Evolutionary conservation across 2,113 vertebrate species (phyloP).

Genomic region (Ploceus nigricollis): DNA sequence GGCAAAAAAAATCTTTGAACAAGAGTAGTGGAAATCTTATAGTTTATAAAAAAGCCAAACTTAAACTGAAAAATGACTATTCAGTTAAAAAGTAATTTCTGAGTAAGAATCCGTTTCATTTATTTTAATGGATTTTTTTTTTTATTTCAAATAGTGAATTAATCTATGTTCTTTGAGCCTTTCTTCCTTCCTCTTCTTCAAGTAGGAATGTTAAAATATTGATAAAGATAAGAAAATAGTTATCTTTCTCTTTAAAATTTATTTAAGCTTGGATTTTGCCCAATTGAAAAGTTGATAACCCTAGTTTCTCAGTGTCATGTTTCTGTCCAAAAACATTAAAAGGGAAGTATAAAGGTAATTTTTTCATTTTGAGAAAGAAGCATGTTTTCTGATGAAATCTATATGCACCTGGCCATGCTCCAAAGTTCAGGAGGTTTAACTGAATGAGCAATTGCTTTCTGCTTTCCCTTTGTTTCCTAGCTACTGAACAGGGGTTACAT

Average conservation of each 20-base stretch:
- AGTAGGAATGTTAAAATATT: conserved; percentile 1
- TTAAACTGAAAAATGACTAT: neutral
- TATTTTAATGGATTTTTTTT: conserved; percentile 4
- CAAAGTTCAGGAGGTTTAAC: conserved; percentile 47
- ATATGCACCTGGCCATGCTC: conserved; percentile 6
- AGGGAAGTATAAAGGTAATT: neutral
- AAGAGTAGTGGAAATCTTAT: neutral
- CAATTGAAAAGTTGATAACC: neutral
- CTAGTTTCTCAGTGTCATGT: neutral
- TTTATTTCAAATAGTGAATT: conserved; percentile 2
- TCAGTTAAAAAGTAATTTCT: neutral
- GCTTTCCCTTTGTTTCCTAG: conserved; percentile 64
- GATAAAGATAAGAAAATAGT: conserved; percentile 13
- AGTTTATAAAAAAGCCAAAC: neutral
- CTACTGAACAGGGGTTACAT: conserved; percentile 35
- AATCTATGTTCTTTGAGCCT: neutral
- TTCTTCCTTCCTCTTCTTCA: neutral
- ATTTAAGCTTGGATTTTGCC: neutral
- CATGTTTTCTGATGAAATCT: conserved; percentile 9
- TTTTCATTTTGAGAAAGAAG: neutral
- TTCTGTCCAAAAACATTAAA: neutral
- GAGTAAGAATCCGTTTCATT: neutral
- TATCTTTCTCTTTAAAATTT: neutral
- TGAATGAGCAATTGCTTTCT: conserved; percentile 38
- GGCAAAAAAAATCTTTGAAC: neutral